Conservation (phyloP, 2,797 vertebrate genomes). For the Ataeniobius toweri region DNA sequence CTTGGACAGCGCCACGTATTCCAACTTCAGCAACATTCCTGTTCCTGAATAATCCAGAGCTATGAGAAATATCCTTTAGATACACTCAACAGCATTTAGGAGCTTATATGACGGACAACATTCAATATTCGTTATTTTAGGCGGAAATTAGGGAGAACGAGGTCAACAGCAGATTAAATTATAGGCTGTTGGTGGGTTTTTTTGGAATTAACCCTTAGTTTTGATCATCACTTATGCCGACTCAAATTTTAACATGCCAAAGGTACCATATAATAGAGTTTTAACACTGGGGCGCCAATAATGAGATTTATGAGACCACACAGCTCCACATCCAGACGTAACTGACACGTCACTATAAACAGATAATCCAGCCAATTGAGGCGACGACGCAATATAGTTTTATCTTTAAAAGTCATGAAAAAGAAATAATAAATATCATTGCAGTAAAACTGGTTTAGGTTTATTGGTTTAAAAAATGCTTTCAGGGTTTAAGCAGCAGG, state of each 20-base stretch:
- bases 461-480: background rate
- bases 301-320: background rate
- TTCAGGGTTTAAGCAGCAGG: background rate
- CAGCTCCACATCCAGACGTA: constrained; percentile 38
- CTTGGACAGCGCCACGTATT: constrained; percentile 35
- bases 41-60: background rate
- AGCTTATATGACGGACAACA: background rate
- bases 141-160: background rate
- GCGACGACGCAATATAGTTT: constrained; percentile 42
- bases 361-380: constrained; percentile 36
- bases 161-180: background rate
- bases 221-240: background rate
- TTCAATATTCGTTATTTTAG: background rate
- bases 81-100: too few species aligned
- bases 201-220: background rate
- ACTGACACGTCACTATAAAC: constrained; percentile 48
- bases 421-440: background rate
- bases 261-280: background rate
- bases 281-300: background rate
- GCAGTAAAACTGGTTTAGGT: background rate
- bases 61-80: background rate
- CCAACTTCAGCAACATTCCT: background rate
- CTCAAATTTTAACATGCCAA: background rate
- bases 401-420: constrained; percentile 3
- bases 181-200: background rate